phyloP scores from a whole-genome alignment of 2,113 vertebrate species.

The Solea solea region DNA sequence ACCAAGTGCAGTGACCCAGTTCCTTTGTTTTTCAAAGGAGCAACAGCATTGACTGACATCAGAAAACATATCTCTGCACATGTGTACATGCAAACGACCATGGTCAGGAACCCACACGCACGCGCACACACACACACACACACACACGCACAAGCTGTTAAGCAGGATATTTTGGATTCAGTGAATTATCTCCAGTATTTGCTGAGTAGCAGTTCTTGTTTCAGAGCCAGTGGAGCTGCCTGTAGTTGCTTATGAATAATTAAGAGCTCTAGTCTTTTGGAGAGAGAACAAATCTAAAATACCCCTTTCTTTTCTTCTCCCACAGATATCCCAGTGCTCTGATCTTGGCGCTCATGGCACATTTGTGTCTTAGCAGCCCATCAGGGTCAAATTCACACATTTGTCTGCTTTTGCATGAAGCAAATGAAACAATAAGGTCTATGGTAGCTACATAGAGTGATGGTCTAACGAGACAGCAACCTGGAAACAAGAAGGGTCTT shows the following conservation, averaged over 20 bases:
- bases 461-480: conserved; percentile 44
- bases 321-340: conserved; percentile 54
- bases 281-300: conserved; percentile 72
- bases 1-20: conserved; percentile 61
- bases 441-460: conserved; percentile 26
- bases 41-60: conserved; percentile 24
- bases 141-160: conserved; percentile 51
- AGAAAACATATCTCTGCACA: conserved; percentile 28
- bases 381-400: conserved; percentile 53
- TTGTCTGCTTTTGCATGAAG: conserved; percentile 34
- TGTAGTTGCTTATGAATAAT: conserved; percentile 79
- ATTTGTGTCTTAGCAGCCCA: conserved; percentile 45
- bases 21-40: conserved; percentile 56
- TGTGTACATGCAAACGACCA: neutral
- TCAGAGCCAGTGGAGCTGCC: conserved; percentile 71
- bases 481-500: conserved; percentile 4
- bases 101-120: too few relatives aligned
- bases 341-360: conserved; percentile 42
- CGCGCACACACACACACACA: conserved; percentile 24
- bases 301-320: conserved; percentile 59
- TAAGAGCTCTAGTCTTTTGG: conserved; percentile 69
- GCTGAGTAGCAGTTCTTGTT: conserved; percentile 75
- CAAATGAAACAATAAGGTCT: conserved; percentile 49
- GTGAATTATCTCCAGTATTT: conserved; percentile 75
- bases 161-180: conserved; percentile 68